A percentile compares a stretch with the other conserved stretches of the same genome.
Conservation (phyloP, 2,797 vertebrate species). For the Neosalanx taihuensis region DNA sequence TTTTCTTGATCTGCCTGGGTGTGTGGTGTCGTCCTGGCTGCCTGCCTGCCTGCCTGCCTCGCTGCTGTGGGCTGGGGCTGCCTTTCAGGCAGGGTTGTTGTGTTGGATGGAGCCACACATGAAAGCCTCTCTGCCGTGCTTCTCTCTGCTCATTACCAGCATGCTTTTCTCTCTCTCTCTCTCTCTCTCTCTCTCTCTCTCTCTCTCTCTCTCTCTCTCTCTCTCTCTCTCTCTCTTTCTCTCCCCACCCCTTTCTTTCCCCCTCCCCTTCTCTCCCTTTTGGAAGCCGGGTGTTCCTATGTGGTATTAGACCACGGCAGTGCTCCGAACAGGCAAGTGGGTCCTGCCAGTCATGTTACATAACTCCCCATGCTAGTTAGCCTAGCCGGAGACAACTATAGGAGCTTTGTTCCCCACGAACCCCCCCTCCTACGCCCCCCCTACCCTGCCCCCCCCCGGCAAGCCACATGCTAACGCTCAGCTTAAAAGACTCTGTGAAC, state of each 20-base stretch:
- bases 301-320: slow-evolving; percentile 70
- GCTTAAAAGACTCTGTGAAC: slow-evolving; percentile 79
- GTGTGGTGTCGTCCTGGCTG: slow-evolving; percentile 23
- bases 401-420: slow-evolving; percentile 74
- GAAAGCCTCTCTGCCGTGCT: slow-evolving; percentile 57
- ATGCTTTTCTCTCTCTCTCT: slow-evolving; percentile 9
- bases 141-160: slow-evolving; percentile 51
- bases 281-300: slow-evolving; percentile 62
- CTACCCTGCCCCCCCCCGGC: slow-evolving; percentile 65
- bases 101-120: slow-evolving; percentile 47
- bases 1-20: slow-evolving; percentile 26
- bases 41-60: slow-evolving; percentile 16
- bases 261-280: slow-evolving; percentile 18
- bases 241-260: neutral
- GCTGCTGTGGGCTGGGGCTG: slow-evolving; percentile 14
- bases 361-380: slow-evolving; percentile 71
- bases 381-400: slow-evolving; percentile 74
- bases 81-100: slow-evolving; percentile 8
- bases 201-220: slow-evolving; percentile 27
- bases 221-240: slow-evolving; percentile 19
- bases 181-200: neutral
- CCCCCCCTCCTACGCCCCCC: slow-evolving; percentile 33
- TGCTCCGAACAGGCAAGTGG: slow-evolving; percentile 66
- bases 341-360: slow-evolving; percentile 80
- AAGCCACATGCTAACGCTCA: slow-evolving; percentile 72